Evolutionary conservation across 1,140 invertebrate species (phyloP), one percentile per base, ranked within the genome.

Genomic region (Calliphora vicina): DNA sequence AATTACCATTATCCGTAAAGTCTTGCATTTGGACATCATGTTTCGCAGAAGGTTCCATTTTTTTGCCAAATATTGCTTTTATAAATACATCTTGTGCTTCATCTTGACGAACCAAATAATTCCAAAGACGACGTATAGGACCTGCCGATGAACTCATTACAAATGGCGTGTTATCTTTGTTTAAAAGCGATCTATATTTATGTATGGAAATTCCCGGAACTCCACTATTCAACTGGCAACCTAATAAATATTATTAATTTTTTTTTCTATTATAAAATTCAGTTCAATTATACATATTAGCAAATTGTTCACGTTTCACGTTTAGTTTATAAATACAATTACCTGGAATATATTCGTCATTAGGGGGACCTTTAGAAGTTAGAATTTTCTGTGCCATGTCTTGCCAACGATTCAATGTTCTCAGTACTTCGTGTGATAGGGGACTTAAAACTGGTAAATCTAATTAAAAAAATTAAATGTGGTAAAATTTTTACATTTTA

Each of bases 101-200:
- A 91, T 99, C 97, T 91, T 99, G 97, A 74, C 96, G 93, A 1
- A 99, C 96, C 83, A 99, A 92, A 90, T 95, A 99, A 89, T 94
- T 95, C 99, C 99, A 99, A 1, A 99, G 91, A 23, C 98, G 93
- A 84, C 96, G 94, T 0, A 95, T 95, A 0, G 97, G 95, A 80
- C 96, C 94, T 25, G 96, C 93, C 27, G 96, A 94, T 71, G 94
- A 94, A 81, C 95, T 92, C 13, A 92, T 92, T n/a, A 94, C 92
- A 91, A 99, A 99, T 35, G 99, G 99, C 5, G 98, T 99, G 89
- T 99, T 99, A 82, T 95, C 94, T 86, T 96, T 96, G 86, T 99
- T 97, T 57, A 99, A 91, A 8, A 99, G 91, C 86, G 95, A 95
- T 86, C 96, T 94, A 91, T 99, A 99, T 91, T 99, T 99, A 85